phyloP scores from a whole-genome alignment of 1,140 invertebrate species.

The Diachasma alloeum region DNA sequence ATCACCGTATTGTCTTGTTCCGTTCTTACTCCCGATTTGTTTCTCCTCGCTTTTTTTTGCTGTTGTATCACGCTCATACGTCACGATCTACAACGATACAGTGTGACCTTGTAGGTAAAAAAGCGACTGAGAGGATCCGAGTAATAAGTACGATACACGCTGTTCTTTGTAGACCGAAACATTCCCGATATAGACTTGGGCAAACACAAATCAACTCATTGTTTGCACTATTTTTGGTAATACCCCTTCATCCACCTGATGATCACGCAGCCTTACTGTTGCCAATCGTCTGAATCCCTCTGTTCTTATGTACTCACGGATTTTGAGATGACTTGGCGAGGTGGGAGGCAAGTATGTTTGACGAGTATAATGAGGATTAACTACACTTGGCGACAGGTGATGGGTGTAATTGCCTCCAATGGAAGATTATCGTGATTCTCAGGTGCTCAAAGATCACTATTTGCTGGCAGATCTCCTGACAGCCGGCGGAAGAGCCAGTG shows the following conservation, averaged over 20 bases:
- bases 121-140: background rate
- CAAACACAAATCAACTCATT: background rate
- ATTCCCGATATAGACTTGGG: background rate
- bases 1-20: background rate
- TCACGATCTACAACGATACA: conserved; percentile 3
- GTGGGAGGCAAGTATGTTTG: background rate
- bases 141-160: background rate
- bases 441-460: background rate
- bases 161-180: background rate
- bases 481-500: too few species aligned
- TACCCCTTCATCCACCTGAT: background rate
- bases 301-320: background rate
- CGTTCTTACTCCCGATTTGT: background rate
- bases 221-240: background rate
- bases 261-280: background rate
- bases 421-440: background rate
- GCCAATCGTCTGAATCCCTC: background rate
- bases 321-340: background rate
- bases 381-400: background rate
- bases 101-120: background rate
- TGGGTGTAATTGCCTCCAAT: background rate
- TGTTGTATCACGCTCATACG: background rate
- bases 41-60: background rate
- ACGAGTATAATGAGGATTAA: background rate
- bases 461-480: too few species aligned